Evolutionary conservation across 2,888 invertebrate genomes (phyloP).

Genomic region (Napeogenes sylphis): DNA sequence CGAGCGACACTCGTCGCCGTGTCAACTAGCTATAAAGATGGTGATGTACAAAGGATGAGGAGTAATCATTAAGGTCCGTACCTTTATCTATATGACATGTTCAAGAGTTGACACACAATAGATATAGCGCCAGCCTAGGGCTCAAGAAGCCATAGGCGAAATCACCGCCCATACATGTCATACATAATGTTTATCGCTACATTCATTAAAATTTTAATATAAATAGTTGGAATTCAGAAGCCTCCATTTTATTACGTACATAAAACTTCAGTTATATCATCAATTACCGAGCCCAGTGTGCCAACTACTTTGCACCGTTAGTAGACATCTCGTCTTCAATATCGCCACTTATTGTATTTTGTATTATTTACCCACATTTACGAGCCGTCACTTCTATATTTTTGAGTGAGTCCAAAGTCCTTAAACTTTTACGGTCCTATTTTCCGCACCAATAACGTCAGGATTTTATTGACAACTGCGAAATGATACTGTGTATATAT

Average conservation of each 20-base stretch:
- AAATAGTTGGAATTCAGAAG: no score
- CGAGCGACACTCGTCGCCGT: constrained; percentile 63
- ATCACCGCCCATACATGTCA: no score
- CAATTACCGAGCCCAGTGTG: constrained; percentile 33
- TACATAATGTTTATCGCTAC: no score
- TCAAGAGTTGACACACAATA: no score
- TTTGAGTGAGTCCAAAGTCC: constrained; percentile 73
- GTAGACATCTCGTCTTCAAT: constrained; percentile 58
- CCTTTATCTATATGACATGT: no score
- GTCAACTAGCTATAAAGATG: constrained; percentile 47
- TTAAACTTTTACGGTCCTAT: constrained; percentile 69
- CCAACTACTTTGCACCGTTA: constrained; percentile 36
- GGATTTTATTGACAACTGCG: constrained; percentile 62
- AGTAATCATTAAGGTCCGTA: no score
- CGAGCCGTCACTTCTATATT: constrained; percentile 68
- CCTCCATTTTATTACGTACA: no score
- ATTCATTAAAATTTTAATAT: no score
- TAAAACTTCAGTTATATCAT: not conserved
- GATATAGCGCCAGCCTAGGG: no score
- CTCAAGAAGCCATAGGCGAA: no score
- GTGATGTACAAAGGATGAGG: constrained; percentile 36
- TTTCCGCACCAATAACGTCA: constrained; percentile 66
- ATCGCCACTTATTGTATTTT: constrained; percentile 77
- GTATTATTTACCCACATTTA: constrained; percentile 76
- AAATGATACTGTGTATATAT: constrained; percentile 48